Conservation (phyloP, 2,888 invertebrate species). For the Ophion ellenae region DNA sequence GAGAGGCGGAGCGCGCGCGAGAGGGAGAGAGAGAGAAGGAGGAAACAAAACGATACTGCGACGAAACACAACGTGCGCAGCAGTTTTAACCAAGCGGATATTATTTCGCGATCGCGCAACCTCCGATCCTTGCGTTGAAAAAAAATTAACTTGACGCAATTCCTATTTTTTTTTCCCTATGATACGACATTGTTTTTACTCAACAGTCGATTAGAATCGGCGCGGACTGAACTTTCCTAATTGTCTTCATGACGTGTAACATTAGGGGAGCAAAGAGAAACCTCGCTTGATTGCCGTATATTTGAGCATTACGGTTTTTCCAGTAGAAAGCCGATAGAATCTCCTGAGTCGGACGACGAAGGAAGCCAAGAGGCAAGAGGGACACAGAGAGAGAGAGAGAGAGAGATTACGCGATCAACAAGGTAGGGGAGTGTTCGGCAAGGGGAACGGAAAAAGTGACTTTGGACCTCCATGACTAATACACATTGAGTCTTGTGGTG, state of each 20-base stretch:
- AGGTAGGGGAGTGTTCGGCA: slow-evolving; percentile 20
- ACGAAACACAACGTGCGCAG: slow-evolving; percentile 58
- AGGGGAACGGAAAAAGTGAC: slow-evolving; percentile 48
- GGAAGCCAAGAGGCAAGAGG: not conserved
- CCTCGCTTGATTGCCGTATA: not conserved
- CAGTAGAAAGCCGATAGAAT: not conserved
- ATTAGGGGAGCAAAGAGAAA: not conserved
- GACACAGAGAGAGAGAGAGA: not conserved
- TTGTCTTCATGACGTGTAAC: not conserved
- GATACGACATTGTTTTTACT: no score
- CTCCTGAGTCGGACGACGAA: not conserved
- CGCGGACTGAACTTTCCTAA: no score
- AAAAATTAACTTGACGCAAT: not conserved
- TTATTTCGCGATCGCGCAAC: not conserved
- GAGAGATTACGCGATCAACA: not conserved
- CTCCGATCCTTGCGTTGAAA: not conserved
- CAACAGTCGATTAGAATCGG: no score
- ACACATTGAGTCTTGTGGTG: not conserved
- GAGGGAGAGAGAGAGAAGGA: slow-evolving; percentile 52
- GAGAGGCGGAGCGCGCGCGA: not conserved
- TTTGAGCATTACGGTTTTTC: not conserved
- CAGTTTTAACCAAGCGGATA: slow-evolving; percentile 30
- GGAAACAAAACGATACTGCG: slow-evolving; percentile 56
- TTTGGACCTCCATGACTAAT: slow-evolving; percentile 29
- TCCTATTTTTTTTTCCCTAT: no score